Conservation (phyloP, 2,888 invertebrate species). For the Campaea margaritaria region DNA sequence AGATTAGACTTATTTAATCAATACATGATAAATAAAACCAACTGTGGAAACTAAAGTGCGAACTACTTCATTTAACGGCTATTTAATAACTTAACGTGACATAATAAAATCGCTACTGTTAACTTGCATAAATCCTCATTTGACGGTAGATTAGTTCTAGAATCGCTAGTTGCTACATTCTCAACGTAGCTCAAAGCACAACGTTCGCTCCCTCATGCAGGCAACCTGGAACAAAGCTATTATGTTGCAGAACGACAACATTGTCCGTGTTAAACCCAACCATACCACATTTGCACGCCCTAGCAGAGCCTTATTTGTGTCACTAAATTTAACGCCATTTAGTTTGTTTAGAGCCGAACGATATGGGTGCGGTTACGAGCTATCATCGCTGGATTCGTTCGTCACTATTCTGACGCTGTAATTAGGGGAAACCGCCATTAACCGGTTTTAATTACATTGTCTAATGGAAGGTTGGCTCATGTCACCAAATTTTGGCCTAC, state of each 20-base stretch:
- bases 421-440: conserved; percentile 73
- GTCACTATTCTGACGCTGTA: conserved; percentile 73
- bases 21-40: too few relatives aligned
- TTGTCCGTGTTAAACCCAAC: conserved; percentile 50
- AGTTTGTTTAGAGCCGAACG: conserved; percentile 59
- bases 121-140: too few relatives aligned
- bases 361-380: conserved; percentile 70
- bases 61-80: too few relatives aligned
- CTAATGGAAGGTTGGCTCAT: conserved; percentile 77
- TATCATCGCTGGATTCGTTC: conserved; percentile 65
- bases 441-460: conserved; percentile 80
- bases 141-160: not conserved
- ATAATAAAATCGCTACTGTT: too few relatives aligned
- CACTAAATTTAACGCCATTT: conserved; percentile 65
- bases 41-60: too few relatives aligned
- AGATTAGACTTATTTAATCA: too few relatives aligned
- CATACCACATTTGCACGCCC: conserved; percentile 47
- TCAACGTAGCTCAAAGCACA: conserved; percentile 30
- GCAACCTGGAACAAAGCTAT: conserved; percentile 66
- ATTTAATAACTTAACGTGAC: too few relatives aligned
- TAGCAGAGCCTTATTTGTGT: conserved; percentile 41
- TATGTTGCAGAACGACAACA: conserved; percentile 65
- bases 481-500: conserved; percentile 51
- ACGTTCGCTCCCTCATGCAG: conserved; percentile 43
- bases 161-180: conserved; percentile 6